Evolutionary conservation across 2,113 vertebrate species (phyloP).

Genomic region (Gallinago jamesoni): DNA sequence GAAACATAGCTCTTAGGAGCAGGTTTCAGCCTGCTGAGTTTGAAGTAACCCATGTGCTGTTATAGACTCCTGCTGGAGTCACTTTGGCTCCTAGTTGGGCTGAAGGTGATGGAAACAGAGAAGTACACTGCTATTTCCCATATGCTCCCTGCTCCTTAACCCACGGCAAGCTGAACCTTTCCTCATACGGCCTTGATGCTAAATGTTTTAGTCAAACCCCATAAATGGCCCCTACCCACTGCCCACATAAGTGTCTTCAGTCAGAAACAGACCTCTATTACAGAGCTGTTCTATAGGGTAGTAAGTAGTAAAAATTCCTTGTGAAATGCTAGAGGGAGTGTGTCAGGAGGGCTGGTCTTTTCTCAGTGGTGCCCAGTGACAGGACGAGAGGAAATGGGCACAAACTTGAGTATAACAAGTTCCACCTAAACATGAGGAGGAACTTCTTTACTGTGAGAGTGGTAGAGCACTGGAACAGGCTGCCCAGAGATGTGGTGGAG

Average conservation of each 20-base stretch:
- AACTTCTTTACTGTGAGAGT: too few relatives aligned
- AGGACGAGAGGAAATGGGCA: too few relatives aligned
- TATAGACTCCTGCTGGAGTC: not conserved
- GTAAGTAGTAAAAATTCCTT: not conserved
- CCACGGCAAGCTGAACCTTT: not conserved
- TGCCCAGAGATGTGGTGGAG: too few relatives aligned
- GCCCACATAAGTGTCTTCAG: not conserved
- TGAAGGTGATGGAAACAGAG: not conserved
- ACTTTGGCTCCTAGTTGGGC: not conserved
- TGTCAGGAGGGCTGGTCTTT: too few relatives aligned
- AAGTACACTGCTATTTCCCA: not conserved
- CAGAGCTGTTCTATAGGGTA: not conserved
- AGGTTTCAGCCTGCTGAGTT: not conserved
- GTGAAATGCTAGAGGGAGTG: not conserved
- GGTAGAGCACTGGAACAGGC: too few relatives aligned
- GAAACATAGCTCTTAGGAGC: not conserved
- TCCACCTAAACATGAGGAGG: too few relatives aligned
- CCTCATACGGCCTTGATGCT: not conserved
- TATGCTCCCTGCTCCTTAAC: not conserved
- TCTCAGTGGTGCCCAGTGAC: too few relatives aligned
- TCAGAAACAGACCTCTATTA: not conserved
- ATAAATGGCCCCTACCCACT: not conserved
- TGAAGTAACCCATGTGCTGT: not conserved
- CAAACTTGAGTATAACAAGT: too few relatives aligned
- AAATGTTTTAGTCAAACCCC: not conserved